Percentiles rank a stretch among this genome's conserved stretches.
These are phyloP conservation scores for Hycleus cichorii DNA, from an alignment of 1,140 invertebrate genomes.

Conservation along the genomic window DNA sequence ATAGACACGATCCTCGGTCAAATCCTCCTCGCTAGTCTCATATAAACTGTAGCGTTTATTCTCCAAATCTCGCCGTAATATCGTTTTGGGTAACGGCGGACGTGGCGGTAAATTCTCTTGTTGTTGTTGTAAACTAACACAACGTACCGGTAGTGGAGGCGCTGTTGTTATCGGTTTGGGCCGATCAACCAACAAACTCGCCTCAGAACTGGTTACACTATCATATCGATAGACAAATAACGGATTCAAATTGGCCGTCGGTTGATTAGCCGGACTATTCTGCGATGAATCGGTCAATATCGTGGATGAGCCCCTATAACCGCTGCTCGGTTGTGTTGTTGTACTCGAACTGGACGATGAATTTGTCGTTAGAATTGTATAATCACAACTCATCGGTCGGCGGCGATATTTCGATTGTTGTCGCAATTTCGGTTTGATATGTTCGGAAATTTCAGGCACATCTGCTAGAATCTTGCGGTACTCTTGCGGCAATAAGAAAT, in stretches of 20 bases:
- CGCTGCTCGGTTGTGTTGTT: constrained; percentile 71
- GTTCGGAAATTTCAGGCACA: constrained; percentile 62
- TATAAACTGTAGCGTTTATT: constrained; percentile 72
- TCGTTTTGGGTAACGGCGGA: constrained; percentile 63
- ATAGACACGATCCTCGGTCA: constrained; percentile 32
- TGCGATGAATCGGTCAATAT: constrained; percentile 66
- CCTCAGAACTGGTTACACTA: constrained; percentile 61
- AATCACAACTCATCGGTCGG: constrained; percentile 56
- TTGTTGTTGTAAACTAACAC: constrained; percentile 53
- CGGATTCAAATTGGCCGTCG: constrained; percentile 52
- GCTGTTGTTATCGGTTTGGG: constrained; percentile 43
- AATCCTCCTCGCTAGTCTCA: constrained; percentile 54
- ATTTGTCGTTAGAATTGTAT: constrained; percentile 48
- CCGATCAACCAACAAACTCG: constrained; percentile 50
- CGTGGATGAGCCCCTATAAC: constrained; percentile 77
- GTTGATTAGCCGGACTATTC: constrained; percentile 46
- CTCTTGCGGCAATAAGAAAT: constrained; percentile 74
- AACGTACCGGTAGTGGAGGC: constrained; percentile 54
- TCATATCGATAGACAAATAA: constrained; percentile 77
- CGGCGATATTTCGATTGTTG: constrained; percentile 47
- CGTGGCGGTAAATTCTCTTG: constrained; percentile 55
- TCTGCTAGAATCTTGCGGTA: constrained; percentile 67
- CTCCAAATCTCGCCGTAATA: constrained; percentile 40
- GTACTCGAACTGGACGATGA: constrained; percentile 66
- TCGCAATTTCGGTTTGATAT: constrained; percentile 53